Conservation (phyloP, 2,888 invertebrate genomes). For the Chloromyia formosa region DNA sequence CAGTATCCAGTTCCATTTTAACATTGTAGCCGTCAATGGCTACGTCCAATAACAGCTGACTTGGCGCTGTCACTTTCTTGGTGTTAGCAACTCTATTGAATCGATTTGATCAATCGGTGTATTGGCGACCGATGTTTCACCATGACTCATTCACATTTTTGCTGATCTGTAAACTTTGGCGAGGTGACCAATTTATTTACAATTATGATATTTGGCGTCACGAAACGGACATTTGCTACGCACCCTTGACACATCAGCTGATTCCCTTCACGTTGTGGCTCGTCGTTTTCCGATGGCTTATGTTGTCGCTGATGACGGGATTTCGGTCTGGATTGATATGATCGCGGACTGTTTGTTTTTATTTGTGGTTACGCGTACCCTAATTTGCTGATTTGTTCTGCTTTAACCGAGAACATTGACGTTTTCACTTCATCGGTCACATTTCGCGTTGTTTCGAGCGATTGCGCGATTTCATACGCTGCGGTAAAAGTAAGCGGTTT, state of each 20-base stretch:
- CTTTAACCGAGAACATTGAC: neutral
- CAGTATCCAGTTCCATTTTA: neutral
- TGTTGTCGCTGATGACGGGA: neutral
- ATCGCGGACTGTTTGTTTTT: no score
- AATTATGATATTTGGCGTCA: neutral
- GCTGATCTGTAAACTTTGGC: neutral
- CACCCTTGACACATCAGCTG: neutral
- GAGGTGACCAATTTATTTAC: slow-evolving; percentile 14
- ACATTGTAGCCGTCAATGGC: neutral
- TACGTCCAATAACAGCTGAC: slow-evolving; percentile 4
- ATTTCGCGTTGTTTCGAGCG: no score
- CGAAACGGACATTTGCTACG: neutral
- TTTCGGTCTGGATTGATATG: neutral
- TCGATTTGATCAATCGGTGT: slow-evolving; percentile 4
- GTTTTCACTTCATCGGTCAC: no score
- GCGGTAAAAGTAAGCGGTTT: no score
- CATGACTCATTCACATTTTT: neutral
- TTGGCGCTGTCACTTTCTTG: slow-evolving; percentile 1
- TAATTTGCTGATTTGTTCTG: neutral
- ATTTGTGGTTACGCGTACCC: neutral
- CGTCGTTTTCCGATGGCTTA: slow-evolving; percentile 4
- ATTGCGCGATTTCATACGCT: no score
- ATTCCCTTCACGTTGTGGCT: slow-evolving; percentile 4
- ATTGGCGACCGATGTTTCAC: slow-evolving; percentile 1
- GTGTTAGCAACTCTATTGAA: slow-evolving; percentile 4